Evolutionary conservation across 2,797 vertebrate genomes (phyloP).

Genomic region (Anableps anableps): DNA sequence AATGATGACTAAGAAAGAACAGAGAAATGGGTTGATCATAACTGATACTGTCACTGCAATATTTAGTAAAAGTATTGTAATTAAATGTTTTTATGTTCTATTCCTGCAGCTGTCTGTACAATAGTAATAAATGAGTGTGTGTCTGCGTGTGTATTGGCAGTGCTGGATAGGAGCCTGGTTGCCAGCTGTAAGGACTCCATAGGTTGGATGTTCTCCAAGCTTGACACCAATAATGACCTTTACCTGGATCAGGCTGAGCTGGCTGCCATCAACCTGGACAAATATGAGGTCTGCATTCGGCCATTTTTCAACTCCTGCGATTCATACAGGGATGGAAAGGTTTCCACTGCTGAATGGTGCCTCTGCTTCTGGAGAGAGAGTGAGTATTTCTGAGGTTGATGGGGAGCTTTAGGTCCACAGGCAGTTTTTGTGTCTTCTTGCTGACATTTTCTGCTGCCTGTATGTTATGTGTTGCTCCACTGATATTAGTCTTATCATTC

Average conservation of each 20-base stretch:
- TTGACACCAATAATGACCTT: conserved; percentile 93
- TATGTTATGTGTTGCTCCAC: conserved; percentile 44
- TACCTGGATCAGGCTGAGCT: conserved; percentile 93
- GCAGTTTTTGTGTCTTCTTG: conserved; percentile 1
- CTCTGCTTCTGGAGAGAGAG: conserved; percentile 99
- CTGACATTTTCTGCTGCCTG: conserved; percentile 21
- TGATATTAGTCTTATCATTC: conserved; percentile 60
- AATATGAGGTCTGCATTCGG: conserved; percentile 97
- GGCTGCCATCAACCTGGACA: conserved; percentile 96
- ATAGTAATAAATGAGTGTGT: conserved; percentile 28
- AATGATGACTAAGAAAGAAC: not conserved
- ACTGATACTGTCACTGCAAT: not conserved
- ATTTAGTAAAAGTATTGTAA: not conserved
- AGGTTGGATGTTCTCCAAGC: conserved; percentile 97
- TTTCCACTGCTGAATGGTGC: conserved; percentile 96
- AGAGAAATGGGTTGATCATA: not conserved
- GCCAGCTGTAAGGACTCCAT: conserved; percentile 98
- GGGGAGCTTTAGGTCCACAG: conserved; percentile 2
- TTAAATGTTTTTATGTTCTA: conserved; percentile 8
- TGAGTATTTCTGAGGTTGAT: conserved; percentile 75
- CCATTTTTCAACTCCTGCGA: conserved; percentile 99
- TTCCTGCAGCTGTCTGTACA: conserved; percentile 55
- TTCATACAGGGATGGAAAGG: conserved; percentile 92
- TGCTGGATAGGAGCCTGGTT: conserved; percentile 91
- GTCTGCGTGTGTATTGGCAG: conserved; percentile 71